Evolutionary conservation across 1,140 invertebrate species (phyloP).

Genomic region (Pogonognathellus flavescens): DNA sequence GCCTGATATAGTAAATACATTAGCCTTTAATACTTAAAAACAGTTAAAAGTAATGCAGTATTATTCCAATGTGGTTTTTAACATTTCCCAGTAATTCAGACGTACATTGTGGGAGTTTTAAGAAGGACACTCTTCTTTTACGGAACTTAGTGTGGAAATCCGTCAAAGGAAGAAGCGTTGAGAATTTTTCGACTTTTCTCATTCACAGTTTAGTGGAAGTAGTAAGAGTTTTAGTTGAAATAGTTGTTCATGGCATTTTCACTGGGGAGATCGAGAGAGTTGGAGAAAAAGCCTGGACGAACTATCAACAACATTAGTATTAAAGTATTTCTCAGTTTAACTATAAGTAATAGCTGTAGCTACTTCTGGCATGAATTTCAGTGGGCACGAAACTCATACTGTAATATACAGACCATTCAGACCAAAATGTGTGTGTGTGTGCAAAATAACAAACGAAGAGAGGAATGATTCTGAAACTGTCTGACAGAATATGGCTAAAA

Average conservation of each 20-base stretch:
- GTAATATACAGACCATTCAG: too few relatives aligned
- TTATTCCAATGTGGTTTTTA: neutral
- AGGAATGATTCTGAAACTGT: too few relatives aligned
- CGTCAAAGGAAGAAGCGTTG: conserved; percentile 14
- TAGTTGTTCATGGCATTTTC: conserved; percentile 9
- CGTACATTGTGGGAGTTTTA: too few relatives aligned
- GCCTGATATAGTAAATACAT: too few relatives aligned
- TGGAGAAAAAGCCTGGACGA: neutral
- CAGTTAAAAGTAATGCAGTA: too few relatives aligned
- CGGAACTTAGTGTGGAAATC: neutral
- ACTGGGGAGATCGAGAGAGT: neutral
- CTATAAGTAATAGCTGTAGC: neutral
- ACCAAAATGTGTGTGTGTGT: too few relatives aligned
- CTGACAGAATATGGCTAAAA: too few relatives aligned
- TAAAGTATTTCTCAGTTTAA: neutral
- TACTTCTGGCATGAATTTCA: conserved; percentile 5
- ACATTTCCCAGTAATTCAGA: neutral
- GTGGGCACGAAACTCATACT: neutral
- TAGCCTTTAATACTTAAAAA: too few relatives aligned
- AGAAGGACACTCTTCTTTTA: conserved; percentile 4
- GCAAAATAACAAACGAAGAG: too few relatives aligned
- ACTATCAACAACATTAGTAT: neutral
- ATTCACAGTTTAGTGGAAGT: neutral
- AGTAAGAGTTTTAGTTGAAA: neutral
- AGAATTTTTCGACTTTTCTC: conserved; percentile 12